These are phyloP conservation scores for Euproctis similis DNA, from an alignment of 2,888 invertebrate species.

Conservation along the genomic window DNA sequence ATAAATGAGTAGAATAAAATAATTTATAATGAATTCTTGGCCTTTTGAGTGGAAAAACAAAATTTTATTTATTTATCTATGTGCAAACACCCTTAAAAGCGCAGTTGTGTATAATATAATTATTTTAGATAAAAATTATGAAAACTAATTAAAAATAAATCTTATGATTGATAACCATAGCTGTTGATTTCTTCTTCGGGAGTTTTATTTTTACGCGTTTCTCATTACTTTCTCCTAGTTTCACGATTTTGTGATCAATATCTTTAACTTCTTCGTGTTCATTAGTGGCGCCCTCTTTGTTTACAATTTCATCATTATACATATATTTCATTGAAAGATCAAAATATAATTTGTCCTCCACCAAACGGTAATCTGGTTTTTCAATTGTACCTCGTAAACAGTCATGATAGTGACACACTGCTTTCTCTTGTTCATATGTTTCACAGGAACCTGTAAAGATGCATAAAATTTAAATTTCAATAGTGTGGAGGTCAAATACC, in stretches of 20 bases:
- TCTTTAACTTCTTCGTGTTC: constrained; percentile 3
- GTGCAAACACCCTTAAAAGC: too few species aligned
- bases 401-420: constrained; percentile 77
- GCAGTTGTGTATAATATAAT: too few species aligned
- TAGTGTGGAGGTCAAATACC: too few species aligned
- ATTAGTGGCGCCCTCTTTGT: constrained; percentile 9
- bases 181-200: constrained; percentile 48
- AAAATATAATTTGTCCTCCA: constrained; percentile 62
- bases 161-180: constrained; percentile 67
- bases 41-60: too few species aligned
- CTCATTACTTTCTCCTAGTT: constrained; percentile 14
- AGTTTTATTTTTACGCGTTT: constrained; percentile 30
- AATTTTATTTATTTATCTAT: too few species aligned
- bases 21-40: too few species aligned
- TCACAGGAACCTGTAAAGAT: constrained; percentile 73
- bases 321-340: constrained; percentile 58
- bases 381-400: constrained; percentile 64
- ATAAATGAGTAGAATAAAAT: too few species aligned
- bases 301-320: constrained; percentile 27
- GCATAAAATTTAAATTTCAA: too few species aligned
- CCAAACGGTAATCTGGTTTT: constrained; percentile 58
- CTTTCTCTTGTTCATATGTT: constrained; percentile 77
- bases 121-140: background rate
- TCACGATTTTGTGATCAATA: constrained; percentile 13
- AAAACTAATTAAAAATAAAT: constrained; percentile 54